phyloP scores from a whole-genome alignment of 23 tunicate genomes.

The Styela plicata region DNA sequence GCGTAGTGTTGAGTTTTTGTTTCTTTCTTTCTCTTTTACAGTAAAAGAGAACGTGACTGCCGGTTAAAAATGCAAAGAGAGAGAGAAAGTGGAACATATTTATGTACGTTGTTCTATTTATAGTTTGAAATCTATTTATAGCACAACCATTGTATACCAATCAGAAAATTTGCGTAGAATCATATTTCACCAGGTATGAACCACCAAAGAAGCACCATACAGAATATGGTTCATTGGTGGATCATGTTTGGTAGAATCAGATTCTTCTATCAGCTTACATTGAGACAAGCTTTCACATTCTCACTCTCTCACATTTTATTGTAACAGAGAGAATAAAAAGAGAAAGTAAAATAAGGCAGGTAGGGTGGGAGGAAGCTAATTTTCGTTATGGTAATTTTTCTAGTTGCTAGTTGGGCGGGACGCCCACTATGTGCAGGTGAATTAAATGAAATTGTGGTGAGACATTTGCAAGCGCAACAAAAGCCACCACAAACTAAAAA shows the following conservation, averaged over 20 bases:
- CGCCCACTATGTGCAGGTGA: not conserved
- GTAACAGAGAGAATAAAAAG: not conserved
- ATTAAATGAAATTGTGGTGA: not conserved
- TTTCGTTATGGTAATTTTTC: not conserved
- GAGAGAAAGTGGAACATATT: not conserved
- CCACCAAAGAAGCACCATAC: too few species aligned
- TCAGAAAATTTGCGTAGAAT: too few species aligned
- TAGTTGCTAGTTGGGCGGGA: not conserved
- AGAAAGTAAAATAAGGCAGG: not conserved
- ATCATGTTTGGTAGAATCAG: too few species aligned
- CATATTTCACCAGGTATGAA: too few species aligned
- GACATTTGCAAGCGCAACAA: not conserved
- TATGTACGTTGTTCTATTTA: conserved; percentile 7
- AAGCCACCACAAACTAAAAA: not conserved
- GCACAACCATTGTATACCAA: not conserved
- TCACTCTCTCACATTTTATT: not conserved
- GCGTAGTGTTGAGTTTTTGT: not conserved
- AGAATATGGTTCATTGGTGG: too few species aligned
- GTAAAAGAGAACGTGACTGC: not conserved
- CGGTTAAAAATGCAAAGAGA: not conserved
- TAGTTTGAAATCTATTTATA: conserved; percentile 12
- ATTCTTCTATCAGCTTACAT: too few species aligned
- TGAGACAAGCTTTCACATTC: not conserved
- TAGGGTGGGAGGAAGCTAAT: not conserved
- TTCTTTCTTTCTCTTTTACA: not conserved